Evolutionary conservation across 2,888 invertebrate genomes (phyloP), one percentile per base, ranked within the genome.

Genomic region (Dilophus febrilis): DNA sequence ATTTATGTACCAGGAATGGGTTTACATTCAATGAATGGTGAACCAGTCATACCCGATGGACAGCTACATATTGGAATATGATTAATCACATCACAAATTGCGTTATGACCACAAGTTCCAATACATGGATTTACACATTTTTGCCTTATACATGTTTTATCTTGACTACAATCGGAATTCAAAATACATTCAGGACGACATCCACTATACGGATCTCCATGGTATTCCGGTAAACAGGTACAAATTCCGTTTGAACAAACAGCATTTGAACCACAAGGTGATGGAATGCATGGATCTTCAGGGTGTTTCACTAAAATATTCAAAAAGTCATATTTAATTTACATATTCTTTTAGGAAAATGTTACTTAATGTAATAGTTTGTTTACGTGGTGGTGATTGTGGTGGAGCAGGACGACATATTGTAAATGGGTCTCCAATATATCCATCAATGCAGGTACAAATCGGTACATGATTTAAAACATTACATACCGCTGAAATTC

Each of bases 121-220:
- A 75, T 73, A 46, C 81, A 82, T 8, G 80, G 79, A 56, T 81
- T 78, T 30, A 67, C 64, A 53, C 82, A 82, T 57, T 71, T 78
- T 57, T 76, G 70, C 51, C 72, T 70, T 12, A 80, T 72, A 52
- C 83, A 84, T 8, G 83, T 79, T 51, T 67, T 64, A 49, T 77
- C 71, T 45, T 74, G 72, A 3, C 72, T 65, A 56, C 83, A 83
- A 53, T 82, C 81, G 48, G 77, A 68, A 51, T 76, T 76, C 35
- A 77, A 74, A 2, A 70, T 70, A 57, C 82, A 82, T 58, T 80
- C 78, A 3, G 80, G 78, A 39, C 74, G 66, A 53, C 81, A 81
- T 2, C 65, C 66, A 50, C 75, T 77, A n/a, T 79, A 78, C 38
- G 81, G 77, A 31, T 67, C 65, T n/a, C 81, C 80, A 47, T 72